Percentiles rank a stretch among this genome's conserved stretches.
phyloP scores from a whole-genome alignment of 1,140 invertebrate species.

The Ridgeia piscesae region DNA sequence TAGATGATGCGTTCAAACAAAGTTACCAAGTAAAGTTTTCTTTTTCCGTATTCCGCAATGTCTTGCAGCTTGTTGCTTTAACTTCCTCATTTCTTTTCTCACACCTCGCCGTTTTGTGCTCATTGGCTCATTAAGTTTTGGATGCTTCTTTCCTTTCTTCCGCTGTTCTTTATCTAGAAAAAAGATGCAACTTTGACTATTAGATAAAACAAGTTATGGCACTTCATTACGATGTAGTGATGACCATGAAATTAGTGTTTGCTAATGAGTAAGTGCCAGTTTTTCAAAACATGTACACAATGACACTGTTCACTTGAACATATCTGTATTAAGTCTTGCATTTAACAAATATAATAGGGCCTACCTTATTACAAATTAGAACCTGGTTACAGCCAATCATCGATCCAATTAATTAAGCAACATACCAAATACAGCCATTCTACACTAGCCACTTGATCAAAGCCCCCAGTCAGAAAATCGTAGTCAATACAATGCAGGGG shows the following conservation, averaged over 20 bases:
- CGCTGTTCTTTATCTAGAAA: not conserved
- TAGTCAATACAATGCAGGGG: too few species aligned
- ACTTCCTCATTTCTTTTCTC: slow-evolving; percentile 17
- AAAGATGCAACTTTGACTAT: not conserved
- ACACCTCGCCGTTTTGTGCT: not conserved
- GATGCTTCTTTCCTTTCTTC: not conserved
- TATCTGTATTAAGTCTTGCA: not conserved
- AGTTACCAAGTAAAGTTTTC: slow-evolving; percentile 4
- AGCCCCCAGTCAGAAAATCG: too few species aligned
- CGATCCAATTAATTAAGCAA: too few species aligned
- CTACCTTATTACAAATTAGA: not conserved
- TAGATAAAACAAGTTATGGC: not conserved
- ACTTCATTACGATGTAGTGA: not conserved
- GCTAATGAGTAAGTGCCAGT: not conserved
- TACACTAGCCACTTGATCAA: too few species aligned
- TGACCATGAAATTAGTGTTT: not conserved
- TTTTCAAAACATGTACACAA: too few species aligned
- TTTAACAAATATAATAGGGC: not conserved
- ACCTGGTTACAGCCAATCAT: not conserved
- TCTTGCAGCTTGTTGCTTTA: slow-evolving; percentile 7
- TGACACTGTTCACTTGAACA: not conserved
- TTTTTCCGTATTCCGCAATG: not conserved
- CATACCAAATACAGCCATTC: too few species aligned
- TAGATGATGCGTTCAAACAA: too few species aligned
- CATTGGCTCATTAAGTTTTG: not conserved